Conservation (phyloP, 2,888 invertebrate species). For the Choreutis nemorana region DNA sequence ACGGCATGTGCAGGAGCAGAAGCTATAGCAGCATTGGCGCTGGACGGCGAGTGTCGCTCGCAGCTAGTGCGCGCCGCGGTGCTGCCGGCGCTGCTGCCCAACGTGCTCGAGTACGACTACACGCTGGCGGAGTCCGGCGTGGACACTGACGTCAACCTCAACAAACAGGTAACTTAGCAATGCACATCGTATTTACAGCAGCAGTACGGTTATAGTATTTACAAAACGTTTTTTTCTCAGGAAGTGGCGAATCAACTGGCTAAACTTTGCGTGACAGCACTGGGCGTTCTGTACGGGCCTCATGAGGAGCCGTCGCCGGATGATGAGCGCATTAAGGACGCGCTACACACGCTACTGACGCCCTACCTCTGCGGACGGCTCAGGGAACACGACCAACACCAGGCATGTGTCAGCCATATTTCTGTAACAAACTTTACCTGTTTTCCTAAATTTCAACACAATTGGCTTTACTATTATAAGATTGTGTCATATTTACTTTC, state of each 20-base stretch:
- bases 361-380: slow-evolving; percentile 86
- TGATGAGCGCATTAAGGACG: slow-evolving; percentile 63
- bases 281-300: slow-evolving; percentile 79
- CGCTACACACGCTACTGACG: slow-evolving; percentile 76
- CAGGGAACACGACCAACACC: slow-evolving; percentile 74
- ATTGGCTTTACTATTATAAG: too few species aligned
- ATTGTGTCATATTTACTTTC: too few species aligned
- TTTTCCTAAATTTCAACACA: neutral
- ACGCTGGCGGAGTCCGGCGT: slow-evolving; percentile 97
- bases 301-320: slow-evolving; percentile 60
- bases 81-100: slow-evolving; percentile 89
- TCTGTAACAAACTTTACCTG: neutral
- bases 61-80: slow-evolving; percentile 86
- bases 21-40: slow-evolving; percentile 86
- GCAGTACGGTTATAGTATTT: too few species aligned
- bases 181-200: neutral
- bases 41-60: slow-evolving; percentile 86
- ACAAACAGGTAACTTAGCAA: slow-evolving; percentile 73
- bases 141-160: slow-evolving; percentile 81
- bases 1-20: slow-evolving; percentile 87
- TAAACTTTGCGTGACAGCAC: slow-evolving; percentile 83
- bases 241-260: slow-evolving; percentile 94
- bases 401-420: slow-evolving; percentile 51
- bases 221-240: too few species aligned
- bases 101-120: slow-evolving; percentile 95